phyloP scores from a whole-genome alignment of 2,113 vertebrate genomes.

The Artemisiospiza belli region DNA sequence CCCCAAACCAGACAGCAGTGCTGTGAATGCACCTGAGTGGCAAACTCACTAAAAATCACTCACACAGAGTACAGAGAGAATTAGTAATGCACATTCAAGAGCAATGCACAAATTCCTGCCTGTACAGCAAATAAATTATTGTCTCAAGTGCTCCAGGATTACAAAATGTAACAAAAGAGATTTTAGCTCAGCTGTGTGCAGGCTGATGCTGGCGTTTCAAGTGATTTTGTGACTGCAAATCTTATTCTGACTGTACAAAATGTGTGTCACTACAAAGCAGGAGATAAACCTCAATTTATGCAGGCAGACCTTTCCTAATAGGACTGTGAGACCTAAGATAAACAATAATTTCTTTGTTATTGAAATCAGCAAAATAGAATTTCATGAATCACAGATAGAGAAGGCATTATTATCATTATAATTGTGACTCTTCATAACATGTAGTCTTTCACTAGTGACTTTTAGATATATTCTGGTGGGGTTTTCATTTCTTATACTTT shows the following conservation, averaged over 20 bases:
- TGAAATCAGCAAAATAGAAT: background rate
- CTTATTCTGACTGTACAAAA: background rate
- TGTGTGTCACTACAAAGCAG: background rate
- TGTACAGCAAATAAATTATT: background rate
- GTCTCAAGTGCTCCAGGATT: background rate
- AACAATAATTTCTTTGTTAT: constrained; percentile 27
- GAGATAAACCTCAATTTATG: constrained; percentile 29
- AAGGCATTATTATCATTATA: background rate
- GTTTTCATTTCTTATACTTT: background rate
- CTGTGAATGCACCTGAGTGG: constrained; percentile 20
- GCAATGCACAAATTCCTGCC: background rate
- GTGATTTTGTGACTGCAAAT: background rate
- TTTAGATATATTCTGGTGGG: background rate
- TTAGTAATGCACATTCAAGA: background rate
- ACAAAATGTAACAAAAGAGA: background rate
- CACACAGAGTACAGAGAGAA: background rate
- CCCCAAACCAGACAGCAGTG: background rate
- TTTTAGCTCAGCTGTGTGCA: background rate
- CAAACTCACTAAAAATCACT: background rate
- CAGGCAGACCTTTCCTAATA: background rate
- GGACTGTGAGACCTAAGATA: background rate
- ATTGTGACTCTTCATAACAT: background rate
- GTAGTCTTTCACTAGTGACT: background rate
- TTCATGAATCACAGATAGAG: background rate
- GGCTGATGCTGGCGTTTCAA: background rate